A percentile compares a stretch with the other conserved stretches of the same genome.
Evolutionary conservation across 2,113 vertebrate species (phyloP).

Genomic region (Pristiophorus japonicus): DNA sequence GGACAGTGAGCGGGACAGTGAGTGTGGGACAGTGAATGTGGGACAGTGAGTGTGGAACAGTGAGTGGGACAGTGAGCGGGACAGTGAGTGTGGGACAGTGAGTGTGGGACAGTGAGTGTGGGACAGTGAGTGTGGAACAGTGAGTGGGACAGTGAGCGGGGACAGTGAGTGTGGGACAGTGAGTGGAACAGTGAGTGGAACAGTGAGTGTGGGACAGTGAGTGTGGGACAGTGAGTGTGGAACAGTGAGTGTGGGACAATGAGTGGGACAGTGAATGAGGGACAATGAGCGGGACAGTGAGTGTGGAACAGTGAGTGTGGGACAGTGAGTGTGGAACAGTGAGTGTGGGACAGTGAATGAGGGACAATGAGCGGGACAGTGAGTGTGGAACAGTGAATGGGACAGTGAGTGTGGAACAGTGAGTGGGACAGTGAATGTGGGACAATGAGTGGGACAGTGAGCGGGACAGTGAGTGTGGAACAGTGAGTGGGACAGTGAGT

Average conservation of each 20-base stretch:
- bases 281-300: background rate
- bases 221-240: background rate
- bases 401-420: background rate
- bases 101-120: background rate
- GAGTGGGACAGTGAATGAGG: background rate
- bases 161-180: too few relatives aligned
- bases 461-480: too few relatives aligned
- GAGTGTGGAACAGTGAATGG: too few relatives aligned
- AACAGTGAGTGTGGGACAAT: background rate
- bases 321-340: slow-evolving; percentile 13
- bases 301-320: background rate
- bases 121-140: too few relatives aligned
- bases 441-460: background rate
- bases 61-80: background rate
- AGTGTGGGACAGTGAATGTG: background rate
- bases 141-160: too few relatives aligned
- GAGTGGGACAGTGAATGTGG: background rate
- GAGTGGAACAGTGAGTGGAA: background rate
- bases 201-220: background rate
- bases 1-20: background rate
- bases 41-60: too few relatives aligned
- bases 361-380: background rate
- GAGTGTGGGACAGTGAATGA: background rate
- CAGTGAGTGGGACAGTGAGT: too few relatives aligned
- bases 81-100: background rate